These are phyloP conservation scores for Cyprinodon diabolis DNA, from an alignment of 2,797 vertebrate genomes.

Conservation along the genomic window DNA sequence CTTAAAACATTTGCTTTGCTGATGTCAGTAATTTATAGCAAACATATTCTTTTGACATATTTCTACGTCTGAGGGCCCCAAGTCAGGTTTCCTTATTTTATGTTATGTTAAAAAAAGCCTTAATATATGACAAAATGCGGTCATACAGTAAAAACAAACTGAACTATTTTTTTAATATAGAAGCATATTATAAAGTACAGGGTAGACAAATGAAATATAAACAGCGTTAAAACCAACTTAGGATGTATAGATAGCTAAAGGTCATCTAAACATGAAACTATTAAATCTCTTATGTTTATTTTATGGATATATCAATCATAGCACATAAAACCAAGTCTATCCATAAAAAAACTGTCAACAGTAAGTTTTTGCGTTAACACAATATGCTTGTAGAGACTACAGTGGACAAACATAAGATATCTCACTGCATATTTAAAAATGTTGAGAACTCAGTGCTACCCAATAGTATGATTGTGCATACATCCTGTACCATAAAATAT, in stretches of 20 bases:
- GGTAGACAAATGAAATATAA: not conserved
- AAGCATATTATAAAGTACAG: not conserved
- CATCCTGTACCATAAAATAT: not conserved
- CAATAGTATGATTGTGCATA: not conserved
- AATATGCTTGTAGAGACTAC: not conserved
- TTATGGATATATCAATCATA: not conserved
- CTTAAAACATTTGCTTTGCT: conserved; percentile 44
- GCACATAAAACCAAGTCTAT: not conserved
- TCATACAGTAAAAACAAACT: conserved; percentile 14
- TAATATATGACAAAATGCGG: conserved; percentile 39
- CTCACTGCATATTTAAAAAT: too few species aligned
- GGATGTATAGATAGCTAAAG: not conserved
- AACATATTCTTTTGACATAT: conserved; percentile 35
- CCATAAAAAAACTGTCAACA: not conserved
- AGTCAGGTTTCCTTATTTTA: conserved; percentile 34
- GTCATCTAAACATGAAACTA: not conserved
- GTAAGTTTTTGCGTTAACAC: not conserved
- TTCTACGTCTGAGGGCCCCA: conserved; percentile 8
- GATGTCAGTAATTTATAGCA: conserved; percentile 48
- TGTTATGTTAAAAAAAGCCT: conserved; percentile 26
- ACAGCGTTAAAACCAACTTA: not conserved
- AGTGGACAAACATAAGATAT: too few species aligned
- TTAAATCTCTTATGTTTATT: not conserved
- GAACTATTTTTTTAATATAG: conserved; percentile 7
- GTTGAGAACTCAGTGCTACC: too few species aligned